Base-by-base conservation (phyloP, 2,797 vertebrate species). In the Sebastes glaucus region DNA sequence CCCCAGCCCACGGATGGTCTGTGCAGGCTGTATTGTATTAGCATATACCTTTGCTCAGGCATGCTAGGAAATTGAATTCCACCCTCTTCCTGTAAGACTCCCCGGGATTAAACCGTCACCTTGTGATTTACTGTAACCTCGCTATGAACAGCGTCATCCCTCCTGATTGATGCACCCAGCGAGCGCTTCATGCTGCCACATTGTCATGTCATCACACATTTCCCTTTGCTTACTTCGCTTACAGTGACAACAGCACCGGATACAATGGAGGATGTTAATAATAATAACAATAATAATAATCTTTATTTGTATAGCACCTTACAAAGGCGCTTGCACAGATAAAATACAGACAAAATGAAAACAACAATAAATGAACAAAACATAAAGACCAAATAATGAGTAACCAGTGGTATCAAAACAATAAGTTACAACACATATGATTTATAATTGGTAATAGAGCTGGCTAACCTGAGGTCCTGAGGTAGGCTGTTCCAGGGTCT, bases 61-160 rank as follows among this genome's bases (percentile, higher is more conserved):
- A 79, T 76, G 78, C 85, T 67, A 49, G 62, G 73, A 93, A 92
- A 94, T 91, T 89, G 88, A 91, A 93, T 91, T 88, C 92, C 86
- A 55, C 89, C 75, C 77, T 83, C 84, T 89, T 91, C 86, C 85
- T 90, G 83, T 89, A 88, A 90, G 83, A 88, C 83, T 91, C 78
- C 27, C 6, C 4, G 66, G 91, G 86, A 93, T 90, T 88, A 92
- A 90, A 86, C 81, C 72, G 86, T 91, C 88, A 72, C 53, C 3
- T 33, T 62, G 85, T 92, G 90, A 93, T 93, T 92, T 92, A 91
- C 90, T 87, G 88, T 88, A 89, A 89, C 89, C 86, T 88, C 30
- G 68, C 84, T 65, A 49, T 87, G 78, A 87, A 84, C 84, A 28
- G 69, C 53, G 35, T 78, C 84, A 75, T 71, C 78, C 78, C 66